Conservation (phyloP, 2,797 vertebrate species). For the Coluber constrictor region DNA sequence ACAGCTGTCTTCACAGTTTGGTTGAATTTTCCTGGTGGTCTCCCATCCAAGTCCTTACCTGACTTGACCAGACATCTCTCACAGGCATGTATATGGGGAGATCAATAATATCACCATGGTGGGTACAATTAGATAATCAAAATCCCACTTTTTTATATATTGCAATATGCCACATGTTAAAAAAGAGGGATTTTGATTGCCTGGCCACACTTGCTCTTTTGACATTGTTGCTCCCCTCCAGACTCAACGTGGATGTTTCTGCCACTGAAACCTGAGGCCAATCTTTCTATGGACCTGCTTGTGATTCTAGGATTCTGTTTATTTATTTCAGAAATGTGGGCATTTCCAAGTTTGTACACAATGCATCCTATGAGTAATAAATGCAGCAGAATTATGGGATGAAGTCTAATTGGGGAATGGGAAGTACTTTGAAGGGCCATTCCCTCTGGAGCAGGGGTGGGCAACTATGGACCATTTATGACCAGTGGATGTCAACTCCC, state of each 20-base stretch:
- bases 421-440: not conserved
- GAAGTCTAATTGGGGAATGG: not conserved
- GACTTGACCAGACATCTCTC: not conserved
- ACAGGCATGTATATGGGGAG: not conserved
- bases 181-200: not conserved
- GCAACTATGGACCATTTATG: no score
- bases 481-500: no score
- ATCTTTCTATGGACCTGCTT: not conserved
- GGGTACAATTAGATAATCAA: not conserved
- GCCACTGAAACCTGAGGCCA: not conserved
- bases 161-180: not conserved
- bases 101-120: not conserved
- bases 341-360: not conserved
- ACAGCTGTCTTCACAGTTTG: not conserved
- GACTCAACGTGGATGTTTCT: not conserved
- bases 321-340: not conserved
- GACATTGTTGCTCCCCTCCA: not conserved
- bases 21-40: not conserved
- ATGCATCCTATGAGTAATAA: not conserved
- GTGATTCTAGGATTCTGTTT: not conserved
- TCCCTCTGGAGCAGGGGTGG: not conserved
- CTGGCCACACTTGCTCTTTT: not conserved
- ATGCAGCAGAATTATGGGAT: not conserved
- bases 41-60: not conserved
- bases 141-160: not conserved